Conservation (phyloP, 2,888 invertebrate species). For the Didymodactylos carnosus region DNA sequence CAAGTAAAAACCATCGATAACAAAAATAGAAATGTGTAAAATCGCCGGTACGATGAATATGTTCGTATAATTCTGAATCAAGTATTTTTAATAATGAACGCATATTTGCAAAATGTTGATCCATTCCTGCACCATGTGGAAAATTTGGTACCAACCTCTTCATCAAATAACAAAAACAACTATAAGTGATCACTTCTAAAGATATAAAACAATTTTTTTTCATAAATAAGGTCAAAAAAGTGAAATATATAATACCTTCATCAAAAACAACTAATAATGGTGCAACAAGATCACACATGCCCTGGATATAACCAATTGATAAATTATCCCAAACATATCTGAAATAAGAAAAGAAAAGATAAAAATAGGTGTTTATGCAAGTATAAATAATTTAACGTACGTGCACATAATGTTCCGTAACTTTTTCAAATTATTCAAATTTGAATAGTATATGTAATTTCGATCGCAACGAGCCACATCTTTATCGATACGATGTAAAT, state of each 20-base stretch:
- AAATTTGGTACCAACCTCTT: constrained; percentile 4
- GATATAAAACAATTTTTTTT: not conserved
- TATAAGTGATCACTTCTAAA: constrained; percentile 7
- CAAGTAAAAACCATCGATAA: constrained; percentile 85
- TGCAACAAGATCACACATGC: constrained; percentile 86
- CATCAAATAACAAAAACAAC: constrained; percentile 10
- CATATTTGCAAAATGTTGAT: constrained; percentile 6
- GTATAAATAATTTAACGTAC: constrained; percentile 40
- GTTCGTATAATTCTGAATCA: constrained; percentile 74
- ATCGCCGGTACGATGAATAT: constrained; percentile 82
- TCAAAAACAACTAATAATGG: constrained; percentile 73
- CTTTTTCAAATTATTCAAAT: constrained; percentile 64
- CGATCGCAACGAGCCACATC: constrained; percentile 85
- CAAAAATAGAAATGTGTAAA: constrained; percentile 93
- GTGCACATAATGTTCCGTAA: constrained; percentile 84
- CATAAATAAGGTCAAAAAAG: not conserved
- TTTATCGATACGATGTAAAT: constrained; percentile 80
- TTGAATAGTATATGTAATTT: constrained; percentile 72
- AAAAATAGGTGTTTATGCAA: not conserved
- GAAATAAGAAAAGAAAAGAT: constrained; percentile 1
- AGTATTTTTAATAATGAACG: constrained; percentile 49
- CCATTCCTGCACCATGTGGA: not conserved
- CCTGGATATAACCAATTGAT: constrained; percentile 82
- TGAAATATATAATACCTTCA: constrained; percentile 42
- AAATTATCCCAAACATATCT: constrained; percentile 91